Base-by-base conservation (phyloP, 2,113 vertebrate species). In the Catagonus wagneri region DNA sequence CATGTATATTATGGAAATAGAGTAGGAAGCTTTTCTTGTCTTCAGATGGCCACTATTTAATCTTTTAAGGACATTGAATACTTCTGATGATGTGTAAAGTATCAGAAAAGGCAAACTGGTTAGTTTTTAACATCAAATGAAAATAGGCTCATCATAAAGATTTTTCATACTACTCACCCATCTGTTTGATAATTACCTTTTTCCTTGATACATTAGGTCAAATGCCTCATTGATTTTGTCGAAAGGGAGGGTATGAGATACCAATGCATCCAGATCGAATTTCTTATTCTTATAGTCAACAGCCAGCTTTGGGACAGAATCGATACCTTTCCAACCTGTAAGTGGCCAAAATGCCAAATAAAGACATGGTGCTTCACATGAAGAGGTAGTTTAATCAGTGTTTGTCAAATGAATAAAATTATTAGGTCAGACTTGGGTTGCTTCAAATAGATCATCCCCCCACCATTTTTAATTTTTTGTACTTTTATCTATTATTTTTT, bases 171-270 rank as follows among this genome's bases (percentile, higher is more conserved):
- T 8, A 54, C 79, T 50, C 27, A 78, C 6, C 52, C 16, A 60
- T 79, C 19, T 83, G 9, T 61, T 88, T 96, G 34, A 15, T 68
- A 60, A 86, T 61, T 98, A 99, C 98, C 99, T 99, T 97, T 98
- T 98, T 63, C 98, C 96, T 27, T 97, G 86, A 72, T 98, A 98
- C 98, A 99, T 98, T 92, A 99, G 95, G n/a, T 99, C 98, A 97
- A 99, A 98, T 86, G 98, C 98, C 4, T 99, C 97, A 74, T 98
- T 99, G 97, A 99, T 90, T 96, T 98, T 98, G 29, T 99, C 98
- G 96, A 99, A 97, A 87, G 98, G 97, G 98, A 99, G 96, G 10
- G 96, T 98, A 66, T 99, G 98, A 54, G 98, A 99, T 81, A 99
- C 98, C 89, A 99, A 97, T 93, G 98, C 98, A 90, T 99, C 98